These are phyloP conservation scores for Gortyna flavago DNA, from an alignment of 2,888 invertebrate genomes.

Conservation along the genomic window DNA sequence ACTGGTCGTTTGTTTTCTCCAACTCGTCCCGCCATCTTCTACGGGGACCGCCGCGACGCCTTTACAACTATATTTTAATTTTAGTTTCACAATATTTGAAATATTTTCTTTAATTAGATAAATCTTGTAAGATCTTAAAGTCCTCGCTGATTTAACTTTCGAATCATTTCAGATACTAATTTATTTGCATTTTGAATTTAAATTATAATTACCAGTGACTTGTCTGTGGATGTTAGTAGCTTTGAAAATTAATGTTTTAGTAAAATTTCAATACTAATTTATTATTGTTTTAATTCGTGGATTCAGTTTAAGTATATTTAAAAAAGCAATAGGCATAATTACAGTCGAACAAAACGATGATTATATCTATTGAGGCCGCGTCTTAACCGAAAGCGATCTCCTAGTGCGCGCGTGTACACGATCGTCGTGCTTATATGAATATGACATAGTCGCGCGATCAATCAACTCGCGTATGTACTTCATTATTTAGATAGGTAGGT, in stretches of 20 bases:
- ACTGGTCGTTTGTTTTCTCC: no score
- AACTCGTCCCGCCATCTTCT: no score
- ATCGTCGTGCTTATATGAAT: neutral
- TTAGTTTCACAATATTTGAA: no score
- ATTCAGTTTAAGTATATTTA: neutral
- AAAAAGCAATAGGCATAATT: neutral
- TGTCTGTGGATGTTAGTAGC: constrained; percentile 3
- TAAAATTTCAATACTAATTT: neutral
- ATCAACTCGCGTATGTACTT: neutral
- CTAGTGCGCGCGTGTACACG: neutral
- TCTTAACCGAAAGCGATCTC: neutral
- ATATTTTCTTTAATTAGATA: no score
- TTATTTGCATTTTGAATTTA: constrained; percentile 28
- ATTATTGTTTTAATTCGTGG: neutral
- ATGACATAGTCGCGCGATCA: neutral
- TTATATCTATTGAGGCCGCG: neutral
- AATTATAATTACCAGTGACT: constrained; percentile 25
- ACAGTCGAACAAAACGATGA: neutral
- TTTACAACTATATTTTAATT: no score
- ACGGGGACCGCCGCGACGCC: neutral
- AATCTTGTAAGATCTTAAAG: constrained; percentile 25
- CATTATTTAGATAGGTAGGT: neutral
- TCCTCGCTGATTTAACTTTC: constrained; percentile 28
- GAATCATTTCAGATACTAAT: constrained; percentile 42
- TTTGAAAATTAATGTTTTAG: constrained; percentile 14